These are phyloP conservation scores for Yponomeuta evonymella DNA, from an alignment of 2,888 invertebrate genomes.

Conservation along the genomic window DNA sequence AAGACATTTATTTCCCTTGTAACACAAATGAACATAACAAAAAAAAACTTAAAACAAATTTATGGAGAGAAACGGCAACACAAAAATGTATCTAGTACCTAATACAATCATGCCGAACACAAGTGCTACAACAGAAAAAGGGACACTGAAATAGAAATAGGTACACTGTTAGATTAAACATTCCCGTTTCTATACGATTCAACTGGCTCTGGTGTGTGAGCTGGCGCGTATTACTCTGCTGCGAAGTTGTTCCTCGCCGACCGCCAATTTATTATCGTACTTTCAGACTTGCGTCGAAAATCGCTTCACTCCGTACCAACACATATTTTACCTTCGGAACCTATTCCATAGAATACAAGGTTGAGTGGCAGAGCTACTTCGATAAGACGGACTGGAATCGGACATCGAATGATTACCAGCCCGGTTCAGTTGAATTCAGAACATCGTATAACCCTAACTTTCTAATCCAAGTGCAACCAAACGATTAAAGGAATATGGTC, in stretches of 20 bases:
- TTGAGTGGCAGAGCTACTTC: constrained; percentile 28
- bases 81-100: too few relatives aligned
- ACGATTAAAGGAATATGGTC: constrained; percentile 36
- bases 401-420: constrained; percentile 71
- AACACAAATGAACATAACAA: too few relatives aligned
- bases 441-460: constrained; percentile 39
- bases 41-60: too few relatives aligned
- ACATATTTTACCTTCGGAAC: constrained; percentile 27
- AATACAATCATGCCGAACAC: too few relatives aligned
- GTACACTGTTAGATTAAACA: too few relatives aligned
- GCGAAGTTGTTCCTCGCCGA: constrained; percentile 62
- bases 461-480: not conserved
- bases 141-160: too few relatives aligned
- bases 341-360: constrained; percentile 30
- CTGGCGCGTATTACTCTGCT: constrained; percentile 37
- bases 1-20: too few relatives aligned
- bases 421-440: constrained; percentile 51
- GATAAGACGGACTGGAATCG: constrained; percentile 64
- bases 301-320: constrained; percentile 30
- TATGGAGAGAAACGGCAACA: too few relatives aligned
- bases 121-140: too few relatives aligned
- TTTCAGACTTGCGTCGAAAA: constrained; percentile 59
- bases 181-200: not conserved
- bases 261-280: constrained; percentile 69
- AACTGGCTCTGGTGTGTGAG: constrained; percentile 33